Evolutionary conservation across 2,113 vertebrate species (phyloP).

Genomic region (Limnothrissa miodon): DNA sequence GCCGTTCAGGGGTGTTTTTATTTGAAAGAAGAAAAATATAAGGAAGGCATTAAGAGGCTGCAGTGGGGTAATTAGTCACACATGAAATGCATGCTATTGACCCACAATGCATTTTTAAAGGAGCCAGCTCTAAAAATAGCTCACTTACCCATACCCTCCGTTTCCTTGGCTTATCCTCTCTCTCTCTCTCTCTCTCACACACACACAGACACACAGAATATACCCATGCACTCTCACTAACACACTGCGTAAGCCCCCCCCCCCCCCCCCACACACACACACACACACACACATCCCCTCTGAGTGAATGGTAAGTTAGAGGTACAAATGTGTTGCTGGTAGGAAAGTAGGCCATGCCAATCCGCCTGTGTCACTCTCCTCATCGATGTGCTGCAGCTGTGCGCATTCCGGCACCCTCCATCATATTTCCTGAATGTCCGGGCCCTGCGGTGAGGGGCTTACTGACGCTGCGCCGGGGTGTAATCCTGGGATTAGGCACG

Average conservation of each 20-base stretch:
- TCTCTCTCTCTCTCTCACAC: not conserved
- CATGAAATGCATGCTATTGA: not conserved
- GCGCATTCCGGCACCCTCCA: constrained; percentile 9
- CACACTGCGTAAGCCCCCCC: too few species aligned
- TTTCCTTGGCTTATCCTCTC: not conserved
- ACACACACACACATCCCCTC: not conserved
- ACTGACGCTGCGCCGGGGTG: constrained; percentile 46
- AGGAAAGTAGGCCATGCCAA: not conserved
- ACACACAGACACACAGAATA: not conserved
- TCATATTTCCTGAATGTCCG: constrained; percentile 22
- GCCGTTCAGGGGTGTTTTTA: not conserved
- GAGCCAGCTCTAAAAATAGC: constrained; percentile 1
- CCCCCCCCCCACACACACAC: not conserved
- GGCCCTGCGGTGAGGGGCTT: not conserved
- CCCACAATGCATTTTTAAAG: not conserved
- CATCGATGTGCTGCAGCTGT: not conserved
- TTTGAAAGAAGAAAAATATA: not conserved
- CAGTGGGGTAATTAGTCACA: not conserved
- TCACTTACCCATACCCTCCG: not conserved
- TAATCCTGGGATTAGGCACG: constrained; percentile 69
- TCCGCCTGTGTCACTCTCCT: not conserved
- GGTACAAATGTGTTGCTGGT: not conserved
- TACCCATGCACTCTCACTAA: not conserved
- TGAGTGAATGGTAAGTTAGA: not conserved
- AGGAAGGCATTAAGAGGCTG: not conserved